phyloP scores from a whole-genome alignment of 2,113 vertebrate genomes.

The Lophura nycthemera region DNA sequence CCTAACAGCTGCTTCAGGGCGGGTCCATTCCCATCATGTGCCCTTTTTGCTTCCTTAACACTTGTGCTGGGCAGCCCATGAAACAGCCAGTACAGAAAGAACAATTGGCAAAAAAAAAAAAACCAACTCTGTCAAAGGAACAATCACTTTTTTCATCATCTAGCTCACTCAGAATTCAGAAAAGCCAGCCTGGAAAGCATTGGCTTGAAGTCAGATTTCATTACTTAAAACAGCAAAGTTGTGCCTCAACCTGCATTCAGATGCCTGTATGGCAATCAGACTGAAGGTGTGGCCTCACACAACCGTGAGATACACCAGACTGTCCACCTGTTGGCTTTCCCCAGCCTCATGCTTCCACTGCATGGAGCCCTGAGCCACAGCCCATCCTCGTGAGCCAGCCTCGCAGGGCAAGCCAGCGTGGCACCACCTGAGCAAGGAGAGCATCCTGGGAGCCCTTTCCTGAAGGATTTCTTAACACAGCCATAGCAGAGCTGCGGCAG shows the following conservation, averaged over 20 bases:
- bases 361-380: not conserved
- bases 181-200: not conserved
- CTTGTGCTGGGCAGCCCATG: not conserved
- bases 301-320: not conserved
- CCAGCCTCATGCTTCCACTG: not conserved
- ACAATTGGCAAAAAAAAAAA: not conserved
- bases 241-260: not conserved
- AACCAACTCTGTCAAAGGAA: not conserved
- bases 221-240: not conserved
- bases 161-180: not conserved
- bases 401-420: not conserved
- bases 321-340: not conserved
- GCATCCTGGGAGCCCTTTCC: not conserved
- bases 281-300: not conserved
- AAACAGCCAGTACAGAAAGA: accelerated
- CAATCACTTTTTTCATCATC: not conserved
- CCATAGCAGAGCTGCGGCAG: not conserved
- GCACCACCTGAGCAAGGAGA: not conserved
- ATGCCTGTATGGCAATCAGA: not conserved
- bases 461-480: not conserved
- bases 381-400: not conserved
- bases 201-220: not conserved
- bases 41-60: not conserved
- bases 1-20: not conserved
- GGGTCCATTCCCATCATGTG: accelerated